phyloP scores from a whole-genome alignment of 2,888 invertebrate species.

The Caenorhabditis panamensis region DNA sequence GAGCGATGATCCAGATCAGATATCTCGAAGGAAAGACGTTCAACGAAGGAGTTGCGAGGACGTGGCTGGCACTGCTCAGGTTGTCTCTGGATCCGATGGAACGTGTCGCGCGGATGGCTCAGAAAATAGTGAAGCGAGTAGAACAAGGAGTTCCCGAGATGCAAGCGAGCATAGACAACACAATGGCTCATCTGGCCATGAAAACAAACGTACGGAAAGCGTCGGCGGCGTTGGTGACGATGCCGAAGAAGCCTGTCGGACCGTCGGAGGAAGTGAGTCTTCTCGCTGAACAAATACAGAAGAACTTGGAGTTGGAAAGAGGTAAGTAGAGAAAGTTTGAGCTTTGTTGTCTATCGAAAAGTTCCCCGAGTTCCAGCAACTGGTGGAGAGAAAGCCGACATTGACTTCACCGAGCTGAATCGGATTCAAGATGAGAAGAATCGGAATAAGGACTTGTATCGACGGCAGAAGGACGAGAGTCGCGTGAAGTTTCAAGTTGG shows the following conservation, averaged over 20 bases:
- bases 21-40: constrained; percentile 76
- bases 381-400: background rate
- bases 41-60: constrained; percentile 87
- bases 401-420: constrained; percentile 43
- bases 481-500: constrained; percentile 57
- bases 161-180: constrained; percentile 40
- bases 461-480: constrained; percentile 8
- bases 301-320: constrained; percentile 31
- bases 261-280: constrained; percentile 15
- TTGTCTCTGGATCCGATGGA: constrained; percentile 92
- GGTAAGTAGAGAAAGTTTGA: constrained; percentile 16
- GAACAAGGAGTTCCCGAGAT: constrained; percentile 55
- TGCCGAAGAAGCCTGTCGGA: constrained; percentile 35
- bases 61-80: constrained; percentile 90
- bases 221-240: constrained; percentile 31
- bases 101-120: constrained; percentile 86
- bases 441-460: background rate
- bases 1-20: constrained; percentile 63
- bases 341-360: constrained; percentile 16
- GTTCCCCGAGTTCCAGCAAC: constrained; percentile 30
- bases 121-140: constrained; percentile 85
- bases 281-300: constrained; percentile 17
- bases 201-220: constrained; percentile 39
- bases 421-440: constrained; percentile 19
- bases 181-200: constrained; percentile 32